A percentile compares a stretch with the other conserved stretches of the same genome.
These are phyloP conservation scores for Tetramorium parvispinum DNA, from an alignment of 1,140 invertebrate species.

Conservation along the genomic window DNA sequence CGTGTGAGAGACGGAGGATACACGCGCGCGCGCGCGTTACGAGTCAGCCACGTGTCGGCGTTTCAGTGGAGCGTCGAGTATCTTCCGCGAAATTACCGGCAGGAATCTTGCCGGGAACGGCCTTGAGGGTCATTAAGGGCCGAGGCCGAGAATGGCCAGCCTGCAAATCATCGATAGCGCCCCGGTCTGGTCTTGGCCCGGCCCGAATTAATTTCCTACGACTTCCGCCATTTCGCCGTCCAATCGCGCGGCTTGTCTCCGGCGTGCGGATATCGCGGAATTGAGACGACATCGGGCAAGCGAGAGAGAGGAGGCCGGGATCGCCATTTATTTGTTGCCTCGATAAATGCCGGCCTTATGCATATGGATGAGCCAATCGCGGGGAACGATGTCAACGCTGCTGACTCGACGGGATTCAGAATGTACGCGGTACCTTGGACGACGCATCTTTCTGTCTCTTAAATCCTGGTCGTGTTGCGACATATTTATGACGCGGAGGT, in stretches of 20 bases:
- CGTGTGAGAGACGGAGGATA: neutral
- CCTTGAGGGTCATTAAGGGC: conserved; percentile 46
- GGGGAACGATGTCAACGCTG: conserved; percentile 35
- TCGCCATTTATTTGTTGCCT: conserved; percentile 45
- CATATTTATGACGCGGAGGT: conserved; percentile 22
- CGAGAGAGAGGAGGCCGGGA: neutral
- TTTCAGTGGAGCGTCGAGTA: conserved; percentile 26
- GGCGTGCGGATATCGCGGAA: conserved; percentile 40
- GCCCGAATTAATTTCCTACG: conserved; percentile 42
- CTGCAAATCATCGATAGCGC: conserved; percentile 51
- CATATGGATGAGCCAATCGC: conserved; percentile 58
- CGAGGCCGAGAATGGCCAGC: conserved; percentile 24
- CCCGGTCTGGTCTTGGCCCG: neutral
- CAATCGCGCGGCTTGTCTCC: conserved; percentile 40
- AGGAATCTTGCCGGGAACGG: conserved; percentile 7
- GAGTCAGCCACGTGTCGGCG: neutral
- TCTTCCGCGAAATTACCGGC: conserved; percentile 39
- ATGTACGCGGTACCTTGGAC: conserved; percentile 34
- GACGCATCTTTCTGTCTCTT: conserved; percentile 6
- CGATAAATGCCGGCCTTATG: conserved; percentile 42
- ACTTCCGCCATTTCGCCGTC: conserved; percentile 45
- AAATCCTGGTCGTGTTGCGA: conserved; percentile 17
- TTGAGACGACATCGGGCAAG: conserved; percentile 39
- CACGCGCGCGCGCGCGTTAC: no score
- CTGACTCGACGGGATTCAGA: conserved; percentile 29